Percentiles rank a stretch among this genome's conserved stretches.
Conservation (phyloP, 2,888 invertebrate genomes). For the Lepidochrysops patricia region DNA sequence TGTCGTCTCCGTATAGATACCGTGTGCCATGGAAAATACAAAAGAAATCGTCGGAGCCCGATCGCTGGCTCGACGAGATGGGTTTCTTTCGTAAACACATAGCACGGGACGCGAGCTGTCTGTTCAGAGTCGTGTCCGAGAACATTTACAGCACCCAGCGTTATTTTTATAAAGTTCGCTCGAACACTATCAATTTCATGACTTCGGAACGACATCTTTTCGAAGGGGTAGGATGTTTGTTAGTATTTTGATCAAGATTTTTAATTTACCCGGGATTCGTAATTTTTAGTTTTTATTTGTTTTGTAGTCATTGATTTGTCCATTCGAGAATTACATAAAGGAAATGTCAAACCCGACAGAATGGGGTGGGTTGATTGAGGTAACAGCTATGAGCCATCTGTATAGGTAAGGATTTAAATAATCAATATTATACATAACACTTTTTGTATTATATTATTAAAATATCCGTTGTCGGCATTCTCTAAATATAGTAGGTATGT, state of each 20-base stretch:
- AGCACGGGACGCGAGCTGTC: slow-evolving; percentile 89
- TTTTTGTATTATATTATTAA: neutral
- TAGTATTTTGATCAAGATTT: slow-evolving; percentile 25
- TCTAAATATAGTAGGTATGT: too few relatives aligned
- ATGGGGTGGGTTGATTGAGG: slow-evolving; percentile 80
- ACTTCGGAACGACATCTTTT: slow-evolving; percentile 77
- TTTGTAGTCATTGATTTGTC: slow-evolving; percentile 75
- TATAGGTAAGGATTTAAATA: slow-evolving; percentile 73
- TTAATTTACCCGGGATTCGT: neutral
- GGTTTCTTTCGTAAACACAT: slow-evolving; percentile 91
- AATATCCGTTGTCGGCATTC: too few relatives aligned
- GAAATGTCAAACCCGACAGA: slow-evolving; percentile 81
- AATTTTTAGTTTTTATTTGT: slow-evolving; percentile 33
- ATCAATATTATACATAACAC: neutral
- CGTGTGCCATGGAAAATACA: slow-evolving; percentile 67
- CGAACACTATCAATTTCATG: slow-evolving; percentile 84
- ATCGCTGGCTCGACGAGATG: slow-evolving; percentile 85
- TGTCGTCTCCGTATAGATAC: slow-evolving; percentile 64
- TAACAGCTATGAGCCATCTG: slow-evolving; percentile 80
- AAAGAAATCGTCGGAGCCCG: slow-evolving; percentile 70
- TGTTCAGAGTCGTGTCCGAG: slow-evolving; percentile 92
- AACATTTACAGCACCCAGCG: slow-evolving; percentile 82
- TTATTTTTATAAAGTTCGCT: slow-evolving; percentile 82
- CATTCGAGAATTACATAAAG: slow-evolving; percentile 79
- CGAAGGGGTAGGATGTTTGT: slow-evolving; percentile 65